Base-by-base conservation (phyloP, 2,888 invertebrate species). In the Sinodicranocentrus sp. region DNA sequence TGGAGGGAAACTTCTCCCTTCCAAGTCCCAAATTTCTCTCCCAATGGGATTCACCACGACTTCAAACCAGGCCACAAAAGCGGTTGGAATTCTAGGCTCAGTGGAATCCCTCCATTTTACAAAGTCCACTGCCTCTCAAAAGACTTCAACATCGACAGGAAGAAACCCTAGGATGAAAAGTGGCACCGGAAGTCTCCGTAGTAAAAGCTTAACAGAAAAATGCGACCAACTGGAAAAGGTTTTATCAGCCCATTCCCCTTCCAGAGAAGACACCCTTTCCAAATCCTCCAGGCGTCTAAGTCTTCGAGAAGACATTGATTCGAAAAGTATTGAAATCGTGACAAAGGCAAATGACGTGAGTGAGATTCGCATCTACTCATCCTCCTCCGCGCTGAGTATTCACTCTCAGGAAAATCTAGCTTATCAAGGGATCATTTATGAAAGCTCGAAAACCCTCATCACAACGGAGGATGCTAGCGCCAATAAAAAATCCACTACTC, bases 261-360 rank as follows among this genome's bases (percentile, higher is more conserved):
- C 19, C 17, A 59, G 26, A 26, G 26, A 23, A 2, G 59, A 59
- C 52, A 17, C 3, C 10, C 6, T n/a, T 48, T 21, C 15, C 39
- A 67, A 63, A 23, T 26, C 1, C 23, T 15, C 28, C 1, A 13
- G 1, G 15, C 13, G 28, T 26, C 26, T 63, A 5, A 44, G 63
- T 71, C 44, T 33, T 10, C 63, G 63, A 19, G 48, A 75, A 44
- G 77, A 77, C 23, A 85, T 82, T 17, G 84, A 78, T 39, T 65
- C 77, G 8, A 86, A 87, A 61, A 86, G 82, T 33, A 88, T 88
- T 63, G 88, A 88, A 65, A 88, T 88, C 67, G 87, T 88, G 3
- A 88, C 88, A 13, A 88, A 88, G 68, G 88, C 87, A 59, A 88
- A 88, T 85, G 80, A 84, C n/a, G 88, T 88, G 19, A 85, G 85